phyloP scores from a whole-genome alignment of 2,888 invertebrate genomes.

The Trichopria drosophilae region DNA sequence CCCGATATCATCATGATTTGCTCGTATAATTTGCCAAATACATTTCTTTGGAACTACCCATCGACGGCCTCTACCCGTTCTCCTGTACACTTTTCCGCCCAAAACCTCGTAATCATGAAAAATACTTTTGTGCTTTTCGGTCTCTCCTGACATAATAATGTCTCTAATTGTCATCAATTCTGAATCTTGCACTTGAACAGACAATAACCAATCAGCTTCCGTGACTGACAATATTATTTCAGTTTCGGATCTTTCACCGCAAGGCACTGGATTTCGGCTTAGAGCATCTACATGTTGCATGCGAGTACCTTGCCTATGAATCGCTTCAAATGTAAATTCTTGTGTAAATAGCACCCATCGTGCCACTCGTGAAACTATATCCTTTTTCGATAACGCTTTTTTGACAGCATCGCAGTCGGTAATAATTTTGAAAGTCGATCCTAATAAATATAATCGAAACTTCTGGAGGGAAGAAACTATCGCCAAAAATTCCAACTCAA shows the following conservation, averaged over 20 bases:
- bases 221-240: neutral
- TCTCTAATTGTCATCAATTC: neutral
- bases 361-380: neutral
- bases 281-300: neutral
- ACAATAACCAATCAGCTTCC: neutral
- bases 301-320: neutral
- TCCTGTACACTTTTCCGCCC: neutral
- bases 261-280: neutral
- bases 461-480: neutral
- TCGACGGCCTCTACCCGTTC: neutral
- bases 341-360: neutral
- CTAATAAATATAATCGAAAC: neutral
- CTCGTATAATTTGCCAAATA: constrained; percentile 19
- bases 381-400: neutral
- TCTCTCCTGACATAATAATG: neutral
- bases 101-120: neutral
- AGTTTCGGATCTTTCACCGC: no score
- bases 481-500: neutral
- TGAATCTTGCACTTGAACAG: neutral
- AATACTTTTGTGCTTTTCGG: neutral
- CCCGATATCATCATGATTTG: constrained; percentile 31
- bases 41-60: constrained; percentile 22
- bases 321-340: neutral
- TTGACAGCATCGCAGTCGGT: neutral
- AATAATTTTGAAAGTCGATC: neutral